These are phyloP conservation scores for Petromus typicus DNA, from an alignment of 2,113 vertebrate species.

Conservation along the genomic window DNA sequence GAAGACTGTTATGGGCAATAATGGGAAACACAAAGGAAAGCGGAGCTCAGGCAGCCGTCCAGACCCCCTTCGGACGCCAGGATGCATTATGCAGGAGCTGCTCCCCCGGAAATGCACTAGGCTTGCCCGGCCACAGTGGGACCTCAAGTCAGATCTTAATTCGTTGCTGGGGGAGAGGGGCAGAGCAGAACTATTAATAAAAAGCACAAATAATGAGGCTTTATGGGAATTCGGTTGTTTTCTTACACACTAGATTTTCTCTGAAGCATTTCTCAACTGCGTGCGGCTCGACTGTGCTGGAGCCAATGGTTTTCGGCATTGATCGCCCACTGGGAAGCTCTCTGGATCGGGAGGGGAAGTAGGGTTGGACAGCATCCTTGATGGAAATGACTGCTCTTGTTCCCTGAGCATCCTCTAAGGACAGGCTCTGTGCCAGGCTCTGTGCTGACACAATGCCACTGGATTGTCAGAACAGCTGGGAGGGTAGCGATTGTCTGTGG, in stretches of 20 bases:
- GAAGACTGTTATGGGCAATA: slow-evolving; percentile 82
- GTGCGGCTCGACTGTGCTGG: not conserved
- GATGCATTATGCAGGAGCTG: slow-evolving; percentile 55
- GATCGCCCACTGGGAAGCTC: not conserved
- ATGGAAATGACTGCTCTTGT: not conserved
- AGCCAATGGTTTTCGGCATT: not conserved
- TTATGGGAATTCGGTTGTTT: slow-evolving; percentile 44
- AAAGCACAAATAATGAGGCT: slow-evolving; percentile 54
- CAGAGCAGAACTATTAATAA: slow-evolving; percentile 65
- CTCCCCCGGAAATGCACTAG: not conserved
- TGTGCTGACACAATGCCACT: not conserved
- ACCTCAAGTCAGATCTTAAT: slow-evolving; percentile 68
- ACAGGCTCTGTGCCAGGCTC: not conserved
- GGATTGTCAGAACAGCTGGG: not conserved
- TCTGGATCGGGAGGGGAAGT: not conserved
- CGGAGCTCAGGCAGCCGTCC: slow-evolving; percentile 41
- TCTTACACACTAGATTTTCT: slow-evolving; percentile 56
- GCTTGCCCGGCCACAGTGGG: not conserved
- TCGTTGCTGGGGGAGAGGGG: not conserved
- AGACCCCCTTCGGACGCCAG: slow-evolving; percentile 48
- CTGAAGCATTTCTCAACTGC: slow-evolving; percentile 13
- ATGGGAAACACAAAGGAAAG: slow-evolving; percentile 76
- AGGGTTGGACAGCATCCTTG: not conserved
- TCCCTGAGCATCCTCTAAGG: not conserved
- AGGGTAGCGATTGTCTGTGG: not conserved